phyloP scores from a whole-genome alignment of 2,113 vertebrate species.

The Bolborhynchus lineola region DNA sequence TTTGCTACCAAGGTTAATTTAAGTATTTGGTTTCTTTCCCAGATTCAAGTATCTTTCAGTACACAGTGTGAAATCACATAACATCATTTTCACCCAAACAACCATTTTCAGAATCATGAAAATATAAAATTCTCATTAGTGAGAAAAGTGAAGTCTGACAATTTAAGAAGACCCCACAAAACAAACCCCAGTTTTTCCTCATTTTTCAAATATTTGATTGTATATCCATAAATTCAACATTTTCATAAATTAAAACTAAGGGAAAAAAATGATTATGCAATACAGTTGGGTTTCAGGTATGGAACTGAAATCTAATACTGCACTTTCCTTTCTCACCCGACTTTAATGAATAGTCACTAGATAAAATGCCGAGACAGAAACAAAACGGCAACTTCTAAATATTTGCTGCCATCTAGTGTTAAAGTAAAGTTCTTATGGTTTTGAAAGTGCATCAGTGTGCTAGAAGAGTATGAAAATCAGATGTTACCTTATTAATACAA shows the following conservation, averaged over 20 bases:
- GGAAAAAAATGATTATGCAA: neutral
- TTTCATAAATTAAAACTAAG: neutral
- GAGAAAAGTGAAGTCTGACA: neutral
- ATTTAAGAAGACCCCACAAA: neutral
- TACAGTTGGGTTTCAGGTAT: neutral
- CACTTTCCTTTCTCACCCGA: neutral
- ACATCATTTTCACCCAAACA: neutral
- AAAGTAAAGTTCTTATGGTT: neutral
- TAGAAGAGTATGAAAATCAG: neutral
- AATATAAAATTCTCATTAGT: neutral
- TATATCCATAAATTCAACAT: neutral
- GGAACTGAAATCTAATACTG: neutral
- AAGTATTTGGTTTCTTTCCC: neutral
- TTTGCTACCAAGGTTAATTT: neutral
- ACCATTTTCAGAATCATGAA: neutral
- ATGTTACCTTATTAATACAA: neutral
- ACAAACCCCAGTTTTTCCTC: neutral
- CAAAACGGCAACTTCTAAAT: constrained; percentile 37
- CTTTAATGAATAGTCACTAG: constrained; percentile 17
- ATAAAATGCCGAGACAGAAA: constrained; percentile 56
- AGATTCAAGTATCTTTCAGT: neutral
- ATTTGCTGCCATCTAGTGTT: constrained; percentile 78
- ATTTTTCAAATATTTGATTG: neutral
- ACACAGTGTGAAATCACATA: neutral
- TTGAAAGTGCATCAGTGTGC: neutral